Evolutionary conservation across 2,888 invertebrate species (phyloP).

Genomic region (Palloptera scutellata): DNA sequence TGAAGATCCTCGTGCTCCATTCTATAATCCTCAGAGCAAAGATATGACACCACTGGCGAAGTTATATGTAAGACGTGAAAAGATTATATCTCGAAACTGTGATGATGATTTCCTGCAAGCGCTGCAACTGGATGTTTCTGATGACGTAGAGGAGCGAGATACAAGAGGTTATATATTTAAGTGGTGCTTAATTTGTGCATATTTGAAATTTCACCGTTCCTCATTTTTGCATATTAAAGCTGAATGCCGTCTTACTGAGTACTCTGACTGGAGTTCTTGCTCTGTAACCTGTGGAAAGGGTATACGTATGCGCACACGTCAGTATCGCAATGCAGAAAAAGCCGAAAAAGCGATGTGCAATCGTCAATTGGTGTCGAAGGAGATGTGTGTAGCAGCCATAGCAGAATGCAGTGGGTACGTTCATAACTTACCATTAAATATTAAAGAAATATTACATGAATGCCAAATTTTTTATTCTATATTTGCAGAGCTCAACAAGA

Average conservation of each 20-base stretch:
- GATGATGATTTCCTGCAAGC: slow-evolving; percentile 71
- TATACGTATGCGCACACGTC: slow-evolving; percentile 77
- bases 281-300: slow-evolving; percentile 91
- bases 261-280: slow-evolving; percentile 81
- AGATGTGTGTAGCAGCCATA: slow-evolving; percentile 85
- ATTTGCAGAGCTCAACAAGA: slow-evolving; percentile 33
- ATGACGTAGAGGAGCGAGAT: slow-evolving; percentile 73
- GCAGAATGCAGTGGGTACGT: slow-evolving; percentile 71
- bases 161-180: slow-evolving; percentile 69
- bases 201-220: no score
- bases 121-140: slow-evolving; percentile 70
- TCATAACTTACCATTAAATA: neutral
- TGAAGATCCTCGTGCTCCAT: slow-evolving; percentile 90
- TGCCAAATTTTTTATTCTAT: slow-evolving; percentile 9
- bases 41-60: slow-evolving; percentile 86
- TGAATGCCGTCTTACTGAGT: slow-evolving; percentile 81
- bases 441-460: neutral
- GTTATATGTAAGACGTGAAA: slow-evolving; percentile 79
- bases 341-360: slow-evolving; percentile 76
- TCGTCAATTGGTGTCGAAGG: slow-evolving; percentile 82
- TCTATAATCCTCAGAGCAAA: slow-evolving; percentile 76
- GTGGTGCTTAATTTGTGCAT: neutral
- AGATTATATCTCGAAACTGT: slow-evolving; percentile 78
- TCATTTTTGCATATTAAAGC: no score
- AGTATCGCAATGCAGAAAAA: slow-evolving; percentile 74